These are phyloP conservation scores for Crossaster papposus DNA, from an alignment of 53 echinoderm and acorn worm genomes.

Conservation along the genomic window DNA sequence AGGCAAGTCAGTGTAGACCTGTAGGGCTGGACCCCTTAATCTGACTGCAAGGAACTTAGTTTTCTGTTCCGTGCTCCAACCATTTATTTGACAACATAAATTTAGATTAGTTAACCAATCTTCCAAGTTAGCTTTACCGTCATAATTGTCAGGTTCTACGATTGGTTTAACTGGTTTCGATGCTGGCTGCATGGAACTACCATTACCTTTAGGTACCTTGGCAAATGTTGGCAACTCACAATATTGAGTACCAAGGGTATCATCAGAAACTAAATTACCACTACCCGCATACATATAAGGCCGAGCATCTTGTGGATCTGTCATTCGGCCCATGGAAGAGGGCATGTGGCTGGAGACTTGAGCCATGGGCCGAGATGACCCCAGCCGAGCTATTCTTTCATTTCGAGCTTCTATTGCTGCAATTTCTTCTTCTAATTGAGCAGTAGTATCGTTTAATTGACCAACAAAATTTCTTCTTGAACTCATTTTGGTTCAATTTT, in stretches of 20 bases:
- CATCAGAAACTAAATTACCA: no score
- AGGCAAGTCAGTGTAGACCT: slow-evolving; percentile 24
- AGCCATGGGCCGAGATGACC: background rate
- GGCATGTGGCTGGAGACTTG: slow-evolving; percentile 19
- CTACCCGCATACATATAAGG: background rate
- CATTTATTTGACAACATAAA: slow-evolving; percentile 21
- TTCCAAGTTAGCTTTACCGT: slow-evolving; percentile 10
- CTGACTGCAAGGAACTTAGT: slow-evolving; percentile 30
- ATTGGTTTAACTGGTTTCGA: slow-evolving; percentile 3
- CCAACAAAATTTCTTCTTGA: background rate
- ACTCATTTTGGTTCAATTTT: slow-evolving; percentile 13
- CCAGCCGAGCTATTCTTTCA: slow-evolving; percentile 9
- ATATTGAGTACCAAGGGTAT: background rate
- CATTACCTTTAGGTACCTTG: no score
- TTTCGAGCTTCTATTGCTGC: background rate
- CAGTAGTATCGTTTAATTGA: slow-evolving; percentile 18
- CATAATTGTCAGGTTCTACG: slow-evolving; percentile 21
- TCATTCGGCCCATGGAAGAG: slow-evolving; percentile 6
- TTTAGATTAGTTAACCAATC: slow-evolving; percentile 22
- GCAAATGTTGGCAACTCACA: background rate
- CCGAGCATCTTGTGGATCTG: background rate
- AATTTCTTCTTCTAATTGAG: background rate
- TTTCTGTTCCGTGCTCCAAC: slow-evolving; percentile 16
- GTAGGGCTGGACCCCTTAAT: slow-evolving; percentile 30
- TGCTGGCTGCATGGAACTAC: background rate